These are phyloP conservation scores for Candidula unifasciata DNA, from an alignment of 2,888 invertebrate species.

Conservation along the genomic window DNA sequence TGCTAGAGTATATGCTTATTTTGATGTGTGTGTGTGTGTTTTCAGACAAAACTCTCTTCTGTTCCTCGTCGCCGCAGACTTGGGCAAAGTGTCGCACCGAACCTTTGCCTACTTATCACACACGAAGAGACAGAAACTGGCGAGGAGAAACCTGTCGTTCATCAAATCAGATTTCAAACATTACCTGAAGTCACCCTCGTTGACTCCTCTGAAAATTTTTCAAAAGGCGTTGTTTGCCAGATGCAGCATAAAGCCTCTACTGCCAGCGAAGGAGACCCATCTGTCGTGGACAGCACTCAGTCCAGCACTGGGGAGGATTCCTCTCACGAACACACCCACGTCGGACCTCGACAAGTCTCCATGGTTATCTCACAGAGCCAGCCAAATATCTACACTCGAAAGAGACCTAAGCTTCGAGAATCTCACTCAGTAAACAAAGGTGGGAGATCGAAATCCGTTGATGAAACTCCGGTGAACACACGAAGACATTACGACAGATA, in stretches of 20 bases:
- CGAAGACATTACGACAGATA: neutral
- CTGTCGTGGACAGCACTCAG: neutral
- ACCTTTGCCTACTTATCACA: constrained; percentile 23
- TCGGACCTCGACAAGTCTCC: neutral
- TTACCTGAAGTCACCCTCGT: neutral
- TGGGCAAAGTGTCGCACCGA: constrained; percentile 46
- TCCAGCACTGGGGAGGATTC: neutral
- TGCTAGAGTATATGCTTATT: neutral
- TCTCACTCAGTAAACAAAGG: neutral
- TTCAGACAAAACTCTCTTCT: neutral
- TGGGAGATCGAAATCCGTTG: constrained; percentile 30
- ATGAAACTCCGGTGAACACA: constrained; percentile 17
- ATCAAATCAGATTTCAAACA: neutral
- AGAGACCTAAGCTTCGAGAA: neutral
- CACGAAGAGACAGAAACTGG: neutral
- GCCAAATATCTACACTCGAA: neutral
- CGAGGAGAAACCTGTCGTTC: neutral
- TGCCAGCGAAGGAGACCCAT: neutral
- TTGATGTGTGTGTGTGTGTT: neutral
- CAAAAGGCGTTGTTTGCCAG: neutral
- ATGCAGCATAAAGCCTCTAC: neutral
- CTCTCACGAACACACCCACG: neutral
- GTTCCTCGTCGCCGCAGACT: constrained; percentile 32
- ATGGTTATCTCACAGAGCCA: constrained; percentile 2
- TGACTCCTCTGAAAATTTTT: neutral